Evolutionary conservation across 2,888 invertebrate genomes (phyloP).

Genomic region (Mylabris sibirica): DNA sequence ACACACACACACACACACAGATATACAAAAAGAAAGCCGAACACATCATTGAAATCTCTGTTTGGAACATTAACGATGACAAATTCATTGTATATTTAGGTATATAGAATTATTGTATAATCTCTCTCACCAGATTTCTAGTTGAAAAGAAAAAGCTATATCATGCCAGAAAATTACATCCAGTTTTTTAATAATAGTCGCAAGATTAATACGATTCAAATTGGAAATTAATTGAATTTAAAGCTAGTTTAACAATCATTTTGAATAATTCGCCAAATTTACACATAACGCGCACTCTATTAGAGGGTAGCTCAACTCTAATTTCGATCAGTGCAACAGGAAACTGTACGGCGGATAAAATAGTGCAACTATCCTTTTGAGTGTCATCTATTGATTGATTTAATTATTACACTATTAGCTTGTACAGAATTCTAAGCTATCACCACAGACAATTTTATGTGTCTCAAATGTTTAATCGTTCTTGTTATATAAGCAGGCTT

Average conservation of each 20-base stretch:
- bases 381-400: too few species aligned
- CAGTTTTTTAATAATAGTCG: not conserved
- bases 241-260: not conserved
- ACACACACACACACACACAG: too few species aligned
- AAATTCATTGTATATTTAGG: not conserved
- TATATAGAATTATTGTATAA: too few species aligned
- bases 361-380: too few species aligned
- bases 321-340: not conserved
- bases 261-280: not conserved
- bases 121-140: not conserved
- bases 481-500: too few species aligned
- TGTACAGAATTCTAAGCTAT: too few species aligned
- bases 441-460: too few species aligned
- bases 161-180: not conserved
- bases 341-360: not conserved
- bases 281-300: not conserved
- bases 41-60: not conserved
- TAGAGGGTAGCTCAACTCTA: not conserved
- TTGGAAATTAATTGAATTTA: not conserved
- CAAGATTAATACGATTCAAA: not conserved
- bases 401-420: too few species aligned
- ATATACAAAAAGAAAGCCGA: conserved; percentile 4
- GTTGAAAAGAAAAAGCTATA: not conserved
- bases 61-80: not conserved
- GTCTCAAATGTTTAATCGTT: too few species aligned